Conservation (phyloP, 2,113 vertebrate genomes). For the Callipepla squamata region DNA sequence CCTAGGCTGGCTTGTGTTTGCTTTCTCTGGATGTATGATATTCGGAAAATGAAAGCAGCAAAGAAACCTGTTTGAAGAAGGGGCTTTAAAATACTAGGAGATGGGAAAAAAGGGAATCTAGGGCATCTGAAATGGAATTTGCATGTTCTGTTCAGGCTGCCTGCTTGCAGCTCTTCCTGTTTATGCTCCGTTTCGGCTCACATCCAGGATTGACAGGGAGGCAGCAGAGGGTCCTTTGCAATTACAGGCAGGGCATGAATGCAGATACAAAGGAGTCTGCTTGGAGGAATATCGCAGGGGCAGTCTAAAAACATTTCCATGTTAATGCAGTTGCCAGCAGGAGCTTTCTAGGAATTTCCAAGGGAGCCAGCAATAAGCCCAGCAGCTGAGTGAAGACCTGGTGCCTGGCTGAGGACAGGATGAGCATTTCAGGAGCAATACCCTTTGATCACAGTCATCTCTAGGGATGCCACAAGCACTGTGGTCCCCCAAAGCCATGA, state of each 20-base stretch:
- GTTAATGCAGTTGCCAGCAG: not conserved
- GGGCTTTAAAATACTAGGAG: not conserved
- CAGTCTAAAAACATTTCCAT: not conserved
- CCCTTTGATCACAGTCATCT: not conserved
- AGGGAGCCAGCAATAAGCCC: not conserved
- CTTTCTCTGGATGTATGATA: not conserved
- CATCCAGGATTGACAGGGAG: not conserved
- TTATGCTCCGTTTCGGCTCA: not conserved
- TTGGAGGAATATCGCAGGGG: not conserved
- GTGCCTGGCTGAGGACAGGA: not conserved
- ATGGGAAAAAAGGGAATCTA: rapidly evolving
- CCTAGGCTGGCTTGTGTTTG: not conserved
- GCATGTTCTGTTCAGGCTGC: not conserved
- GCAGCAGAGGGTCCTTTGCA: not conserved
- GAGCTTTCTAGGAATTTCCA: not conserved
- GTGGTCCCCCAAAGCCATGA: rapidly evolving
- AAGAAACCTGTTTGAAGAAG: not conserved
- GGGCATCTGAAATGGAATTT: not conserved
- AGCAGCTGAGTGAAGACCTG: not conserved
- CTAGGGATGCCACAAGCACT: not conserved
- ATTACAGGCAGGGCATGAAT: not conserved
- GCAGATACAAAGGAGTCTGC: not conserved
- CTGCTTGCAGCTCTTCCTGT: not conserved
- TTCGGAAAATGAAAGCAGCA: not conserved
- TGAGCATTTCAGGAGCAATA: rapidly evolving